phyloP scores from a whole-genome alignment of 2,888 invertebrate genomes.

The Marronus borbonicus region DNA sequence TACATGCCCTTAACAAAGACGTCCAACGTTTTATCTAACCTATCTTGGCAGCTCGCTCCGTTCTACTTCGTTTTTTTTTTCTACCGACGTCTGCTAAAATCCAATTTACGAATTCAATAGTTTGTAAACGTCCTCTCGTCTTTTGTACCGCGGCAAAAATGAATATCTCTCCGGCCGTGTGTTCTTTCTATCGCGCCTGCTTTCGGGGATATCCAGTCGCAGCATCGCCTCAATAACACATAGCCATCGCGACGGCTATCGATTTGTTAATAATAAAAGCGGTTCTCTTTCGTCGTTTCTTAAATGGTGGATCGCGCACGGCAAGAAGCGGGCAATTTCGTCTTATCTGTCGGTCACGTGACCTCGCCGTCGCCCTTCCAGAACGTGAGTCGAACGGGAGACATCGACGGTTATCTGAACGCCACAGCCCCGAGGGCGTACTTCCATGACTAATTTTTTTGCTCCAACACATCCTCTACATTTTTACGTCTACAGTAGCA shows the following conservation, averaged over 20 bases:
- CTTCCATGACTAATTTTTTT: constrained; percentile 39
- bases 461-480: background rate
- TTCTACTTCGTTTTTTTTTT: background rate
- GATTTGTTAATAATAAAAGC: constrained; percentile 31
- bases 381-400: constrained; percentile 16
- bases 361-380: constrained; percentile 3
- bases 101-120: constrained; percentile 22
- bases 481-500: background rate
- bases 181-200: constrained; percentile 20
- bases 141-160: constrained; percentile 18
- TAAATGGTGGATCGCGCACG: background rate
- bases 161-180: constrained; percentile 13
- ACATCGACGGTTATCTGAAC: constrained; percentile 30
- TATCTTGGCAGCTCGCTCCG: background rate
- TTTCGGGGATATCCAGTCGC: constrained; percentile 18
- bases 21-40: constrained; percentile 13
- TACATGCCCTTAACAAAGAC: constrained; percentile 4
- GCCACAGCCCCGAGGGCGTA: constrained; percentile 9
- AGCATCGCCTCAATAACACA: constrained; percentile 17
- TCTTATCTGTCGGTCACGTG: constrained; percentile 37
- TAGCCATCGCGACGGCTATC: background rate
- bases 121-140: constrained; percentile 12
- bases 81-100: background rate
- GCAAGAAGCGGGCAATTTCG: constrained; percentile 38
- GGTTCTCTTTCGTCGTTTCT: background rate